A percentile compares a stretch with the other conserved stretches of the same genome.
These are phyloP conservation scores for Colinus virginianus DNA, from an alignment of 2,113 vertebrate genomes.

Conservation along the genomic window DNA sequence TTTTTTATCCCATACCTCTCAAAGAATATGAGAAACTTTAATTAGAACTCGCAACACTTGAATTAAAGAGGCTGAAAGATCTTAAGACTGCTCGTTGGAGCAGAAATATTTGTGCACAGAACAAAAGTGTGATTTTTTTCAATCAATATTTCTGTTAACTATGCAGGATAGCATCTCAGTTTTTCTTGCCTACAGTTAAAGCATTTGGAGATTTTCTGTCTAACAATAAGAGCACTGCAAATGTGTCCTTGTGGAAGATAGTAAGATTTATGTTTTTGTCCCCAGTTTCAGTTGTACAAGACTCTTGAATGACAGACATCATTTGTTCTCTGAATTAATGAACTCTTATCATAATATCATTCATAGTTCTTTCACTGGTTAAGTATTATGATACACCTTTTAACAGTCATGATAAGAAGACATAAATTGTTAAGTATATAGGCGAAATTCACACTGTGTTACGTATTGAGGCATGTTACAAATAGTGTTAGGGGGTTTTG, in stretches of 20 bases:
- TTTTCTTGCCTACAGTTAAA: background rate
- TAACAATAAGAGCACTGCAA: rapidly evolving
- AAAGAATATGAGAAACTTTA: background rate
- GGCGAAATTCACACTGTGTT: background rate
- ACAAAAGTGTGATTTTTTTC: background rate
- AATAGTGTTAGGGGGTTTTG: background rate
- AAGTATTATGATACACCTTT: background rate
- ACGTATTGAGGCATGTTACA: no score
- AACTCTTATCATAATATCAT: background rate
- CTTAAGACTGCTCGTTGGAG: background rate
- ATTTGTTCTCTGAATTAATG: background rate
- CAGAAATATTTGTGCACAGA: background rate
- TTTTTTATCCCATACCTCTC: background rate
- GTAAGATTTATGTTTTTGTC: background rate
- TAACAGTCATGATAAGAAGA: background rate
- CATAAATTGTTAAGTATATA: background rate
- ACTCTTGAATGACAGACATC: background rate
- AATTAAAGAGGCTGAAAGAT: background rate
- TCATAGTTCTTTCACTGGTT: background rate
- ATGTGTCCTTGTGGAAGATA: background rate
- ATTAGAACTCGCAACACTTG: background rate
- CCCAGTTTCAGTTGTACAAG: rapidly evolving
- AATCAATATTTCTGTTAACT: background rate
- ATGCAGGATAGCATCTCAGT: background rate
- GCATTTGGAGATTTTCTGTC: rapidly evolving